phyloP scores from a whole-genome alignment of 2,113 vertebrate species.

The Megaceryle maxima region DNA sequence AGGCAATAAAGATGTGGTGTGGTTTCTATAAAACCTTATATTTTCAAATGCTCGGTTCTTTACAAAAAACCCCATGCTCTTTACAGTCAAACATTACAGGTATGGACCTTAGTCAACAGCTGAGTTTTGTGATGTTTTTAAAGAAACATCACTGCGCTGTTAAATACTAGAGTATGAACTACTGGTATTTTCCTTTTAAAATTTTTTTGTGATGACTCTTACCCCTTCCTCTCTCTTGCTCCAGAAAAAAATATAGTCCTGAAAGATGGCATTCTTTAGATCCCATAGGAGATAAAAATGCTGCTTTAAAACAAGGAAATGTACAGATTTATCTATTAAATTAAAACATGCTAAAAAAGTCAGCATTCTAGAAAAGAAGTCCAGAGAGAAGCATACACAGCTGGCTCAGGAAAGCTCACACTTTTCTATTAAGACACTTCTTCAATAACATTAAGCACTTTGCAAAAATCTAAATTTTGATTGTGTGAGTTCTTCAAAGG shows the following conservation, averaged over 20 bases:
- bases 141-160: neutral
- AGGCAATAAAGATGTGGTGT: neutral
- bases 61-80: neutral
- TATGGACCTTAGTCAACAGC: neutral
- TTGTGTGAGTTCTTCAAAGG: neutral
- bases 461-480: neutral
- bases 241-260: neutral
- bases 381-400: neutral
- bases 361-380: neutral
- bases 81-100: neutral
- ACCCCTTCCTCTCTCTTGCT: neutral
- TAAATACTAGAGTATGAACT: neutral
- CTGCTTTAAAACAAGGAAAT: neutral
- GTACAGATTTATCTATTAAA: neutral
- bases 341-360: neutral
- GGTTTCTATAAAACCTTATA: neutral
- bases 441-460: slow-evolving; percentile 1
- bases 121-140: neutral
- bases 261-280: neutral
- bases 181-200: neutral
- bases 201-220: neutral
- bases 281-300: neutral
- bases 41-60: neutral
- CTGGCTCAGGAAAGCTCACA: neutral
- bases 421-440: slow-evolving; percentile 24